Percentiles rank a stretch among this genome's conserved stretches.
phyloP scores from a whole-genome alignment of 2,888 invertebrate genomes.

The Nemoura dubitans region DNA sequence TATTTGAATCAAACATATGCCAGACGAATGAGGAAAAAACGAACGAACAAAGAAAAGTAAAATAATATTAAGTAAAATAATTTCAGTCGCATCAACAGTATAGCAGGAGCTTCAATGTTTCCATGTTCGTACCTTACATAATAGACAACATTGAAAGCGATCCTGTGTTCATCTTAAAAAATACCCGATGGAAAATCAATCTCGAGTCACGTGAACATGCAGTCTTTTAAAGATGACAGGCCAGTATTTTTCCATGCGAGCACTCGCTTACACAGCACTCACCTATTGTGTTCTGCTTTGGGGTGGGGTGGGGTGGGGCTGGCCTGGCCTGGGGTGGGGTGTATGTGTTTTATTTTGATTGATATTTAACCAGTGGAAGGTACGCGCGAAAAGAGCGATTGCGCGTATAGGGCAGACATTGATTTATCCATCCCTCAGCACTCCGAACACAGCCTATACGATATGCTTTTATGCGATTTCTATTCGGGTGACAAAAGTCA shows the following conservation, averaged over 20 bases:
- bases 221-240: neutral
- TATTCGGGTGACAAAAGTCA: neutral
- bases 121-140: neutral
- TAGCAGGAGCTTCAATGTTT: neutral
- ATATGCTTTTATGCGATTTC: neutral
- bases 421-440: neutral
- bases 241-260: neutral
- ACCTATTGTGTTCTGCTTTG: neutral
- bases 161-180: neutral
- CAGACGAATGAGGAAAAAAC: too few relatives aligned
- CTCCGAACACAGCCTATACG: neutral
- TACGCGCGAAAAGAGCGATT: neutral
- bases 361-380: neutral
- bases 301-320: neutral
- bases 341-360: neutral
- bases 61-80: too few relatives aligned
- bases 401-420: neutral
- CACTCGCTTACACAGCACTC: neutral
- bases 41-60: too few relatives aligned
- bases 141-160: neutral
- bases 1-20: too few relatives aligned
- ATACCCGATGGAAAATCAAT: neutral
- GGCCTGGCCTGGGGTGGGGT: neutral
- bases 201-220: neutral
- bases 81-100: too few relatives aligned